Conservation (phyloP, 2,113 vertebrate species). For the Protomyctophum bolini region DNA sequence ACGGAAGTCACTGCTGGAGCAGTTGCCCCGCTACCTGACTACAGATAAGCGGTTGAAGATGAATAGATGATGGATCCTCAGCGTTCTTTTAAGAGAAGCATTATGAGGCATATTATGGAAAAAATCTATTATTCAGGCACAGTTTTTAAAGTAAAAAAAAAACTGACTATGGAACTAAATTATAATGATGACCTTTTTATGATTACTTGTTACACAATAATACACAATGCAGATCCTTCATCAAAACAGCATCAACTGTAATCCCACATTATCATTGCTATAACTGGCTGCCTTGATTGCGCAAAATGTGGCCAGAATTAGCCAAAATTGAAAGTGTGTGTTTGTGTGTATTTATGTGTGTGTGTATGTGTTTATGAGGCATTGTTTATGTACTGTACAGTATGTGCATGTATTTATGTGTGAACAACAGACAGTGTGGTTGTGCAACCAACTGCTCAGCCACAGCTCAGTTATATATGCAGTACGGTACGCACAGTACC, state of each 20-base stretch:
- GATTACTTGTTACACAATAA: slow-evolving; percentile 21
- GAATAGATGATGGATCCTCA: too few relatives aligned
- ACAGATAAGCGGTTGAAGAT: too few relatives aligned
- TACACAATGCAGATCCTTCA: slow-evolving; percentile 55
- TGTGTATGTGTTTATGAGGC: slow-evolving; percentile 13
- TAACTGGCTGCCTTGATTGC: slow-evolving; percentile 6
- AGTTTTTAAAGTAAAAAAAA: slow-evolving; percentile 37
- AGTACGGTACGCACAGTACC: background rate
- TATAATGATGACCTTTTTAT: slow-evolving; percentile 45
- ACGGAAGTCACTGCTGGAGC: too few relatives aligned
- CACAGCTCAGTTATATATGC: background rate
- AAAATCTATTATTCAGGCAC: slow-evolving; percentile 47
- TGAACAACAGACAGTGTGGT: background rate
- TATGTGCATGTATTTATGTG: background rate
- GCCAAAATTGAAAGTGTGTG: background rate
- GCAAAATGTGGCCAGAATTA: too few relatives aligned
- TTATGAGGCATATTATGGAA: slow-evolving; percentile 38
- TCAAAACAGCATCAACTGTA: slow-evolving; percentile 18
- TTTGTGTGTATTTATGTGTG: slow-evolving; percentile 14
- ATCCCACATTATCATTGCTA: slow-evolving; percentile 53
- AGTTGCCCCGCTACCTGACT: too few relatives aligned
- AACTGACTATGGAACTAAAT: slow-evolving; percentile 53
- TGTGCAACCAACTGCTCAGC: too few relatives aligned
- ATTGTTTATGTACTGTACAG: background rate
- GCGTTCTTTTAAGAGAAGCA: slow-evolving; percentile 13